Evolutionary conservation across 2,113 vertebrate genomes (phyloP), one percentile per base, ranked within the genome.

Genomic region (Dicrurus megarhynchus): DNA sequence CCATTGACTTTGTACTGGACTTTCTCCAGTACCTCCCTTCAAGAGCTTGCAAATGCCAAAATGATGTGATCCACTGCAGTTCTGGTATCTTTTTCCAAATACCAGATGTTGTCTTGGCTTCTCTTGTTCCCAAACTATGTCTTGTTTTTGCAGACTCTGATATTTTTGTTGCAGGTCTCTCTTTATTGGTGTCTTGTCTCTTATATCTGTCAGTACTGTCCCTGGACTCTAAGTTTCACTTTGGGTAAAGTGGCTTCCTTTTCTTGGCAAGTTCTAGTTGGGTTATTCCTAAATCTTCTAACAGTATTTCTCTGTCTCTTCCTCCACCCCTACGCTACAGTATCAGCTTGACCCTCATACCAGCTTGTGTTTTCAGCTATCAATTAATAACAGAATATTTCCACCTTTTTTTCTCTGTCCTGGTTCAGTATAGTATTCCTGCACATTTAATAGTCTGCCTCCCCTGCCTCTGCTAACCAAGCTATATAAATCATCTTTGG

Each of bases 61-160:
- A 80, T 74, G 18, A 88, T 88, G 75, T 27, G 92, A 92, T 32
- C 71, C 88, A 80, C 8, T 84, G 83, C 75, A 67, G 63, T 81
- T 93, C 79, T 81, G 35, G 26, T 92, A 74, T 95, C 87, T 96
- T 89, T 90, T 90, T 46, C 47, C 47, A 86, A 84, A 81, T 70
- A 94, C 26, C 83, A 86, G 86, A 95, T 74, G 50, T 67, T 83
- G n/a, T 84, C 90, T 92, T 86, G 83, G 71, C 64, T 89, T 86
- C 79, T 70, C 16, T 46, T 70, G 27, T 77, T 80, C 55, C 33
- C 33, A 70, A 47, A 55, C 19, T 59, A 4, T 88, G 59, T 74
- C 90, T 84, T 86, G 21, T 59, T 90, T 90, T 80, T 84, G 26
- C 4, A 1, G 37, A 84, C 33, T 41, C 32, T 3, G 9, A 8